These are phyloP conservation scores for Saccopteryx leptura DNA, from an alignment of 2,113 vertebrate genomes.

Conservation along the genomic window DNA sequence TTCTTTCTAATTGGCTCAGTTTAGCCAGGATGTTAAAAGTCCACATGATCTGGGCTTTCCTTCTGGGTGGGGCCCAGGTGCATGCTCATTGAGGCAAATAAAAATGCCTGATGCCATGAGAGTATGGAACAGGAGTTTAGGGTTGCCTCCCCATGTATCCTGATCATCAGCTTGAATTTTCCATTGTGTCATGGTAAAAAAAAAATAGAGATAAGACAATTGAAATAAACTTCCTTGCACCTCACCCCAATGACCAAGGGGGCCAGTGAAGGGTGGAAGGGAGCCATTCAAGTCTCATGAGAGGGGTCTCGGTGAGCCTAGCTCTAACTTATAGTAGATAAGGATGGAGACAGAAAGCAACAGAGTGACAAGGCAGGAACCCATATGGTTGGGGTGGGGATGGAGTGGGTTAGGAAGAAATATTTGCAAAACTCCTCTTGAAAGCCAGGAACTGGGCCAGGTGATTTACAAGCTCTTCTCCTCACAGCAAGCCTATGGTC, in stretches of 20 bases:
- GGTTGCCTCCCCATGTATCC: not conserved
- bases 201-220: not conserved
- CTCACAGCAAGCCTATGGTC: not conserved
- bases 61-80: not conserved
- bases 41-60: not conserved
- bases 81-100: not conserved
- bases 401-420: not conserved
- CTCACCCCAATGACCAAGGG: not conserved
- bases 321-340: not conserved
- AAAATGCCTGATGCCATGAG: not conserved
- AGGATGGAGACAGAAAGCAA: not conserved
- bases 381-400: fast-evolving
- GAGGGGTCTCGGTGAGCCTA: not conserved
- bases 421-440: not conserved
- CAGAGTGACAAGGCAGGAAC: not conserved
- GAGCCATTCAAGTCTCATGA: not conserved
- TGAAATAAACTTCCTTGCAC: not conserved
- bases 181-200: not conserved
- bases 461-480: not conserved
- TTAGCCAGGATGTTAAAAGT: not conserved
- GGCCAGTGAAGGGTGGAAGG: not conserved
- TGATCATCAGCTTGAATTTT: not conserved
- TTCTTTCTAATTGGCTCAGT: not conserved
- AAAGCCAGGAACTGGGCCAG: not conserved
- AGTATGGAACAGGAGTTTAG: not conserved